Conservation (phyloP, 2,113 vertebrate genomes). For the Ctenodactylus gundi region DNA sequence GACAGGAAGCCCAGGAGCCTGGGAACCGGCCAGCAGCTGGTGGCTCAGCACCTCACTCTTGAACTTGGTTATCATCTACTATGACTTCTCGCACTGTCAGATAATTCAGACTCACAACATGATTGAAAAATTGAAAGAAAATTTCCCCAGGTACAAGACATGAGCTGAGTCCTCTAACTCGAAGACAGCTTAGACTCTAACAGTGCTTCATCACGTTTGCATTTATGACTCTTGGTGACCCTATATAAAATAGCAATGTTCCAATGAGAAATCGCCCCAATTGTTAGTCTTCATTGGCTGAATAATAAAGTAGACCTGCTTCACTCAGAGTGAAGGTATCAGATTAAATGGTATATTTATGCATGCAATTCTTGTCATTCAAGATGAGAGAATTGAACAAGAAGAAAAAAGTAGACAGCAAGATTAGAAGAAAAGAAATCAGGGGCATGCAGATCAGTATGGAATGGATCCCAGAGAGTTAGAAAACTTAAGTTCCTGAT, state of each 20-base stretch:
- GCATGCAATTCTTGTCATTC: neutral
- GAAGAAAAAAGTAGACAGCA: neutral
- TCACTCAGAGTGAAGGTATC: neutral
- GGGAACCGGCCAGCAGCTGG: fast-evolving
- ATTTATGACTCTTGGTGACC: neutral
- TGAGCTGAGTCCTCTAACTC: neutral
- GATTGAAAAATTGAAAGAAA: neutral
- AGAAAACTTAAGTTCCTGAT: neutral
- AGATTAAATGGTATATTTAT: neutral
- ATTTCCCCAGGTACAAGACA: neutral
- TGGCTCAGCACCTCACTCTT: neutral
- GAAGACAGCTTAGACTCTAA: neutral
- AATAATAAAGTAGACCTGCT: neutral
- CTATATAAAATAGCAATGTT: neutral
- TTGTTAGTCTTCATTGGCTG: neutral
- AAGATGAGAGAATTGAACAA: neutral
- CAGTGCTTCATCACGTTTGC: neutral
- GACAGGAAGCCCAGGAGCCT: neutral
- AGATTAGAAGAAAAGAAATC: neutral
- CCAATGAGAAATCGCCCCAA: neutral
- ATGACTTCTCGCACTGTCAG: neutral
- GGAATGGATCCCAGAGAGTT: neutral
- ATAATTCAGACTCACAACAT: neutral
- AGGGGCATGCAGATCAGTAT: neutral
- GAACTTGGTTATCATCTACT: neutral